Evolutionary conservation across 2,888 invertebrate genomes (phyloP), one percentile per base, ranked within the genome.

Genomic region (Scrobipalpa atriplicella): DNA sequence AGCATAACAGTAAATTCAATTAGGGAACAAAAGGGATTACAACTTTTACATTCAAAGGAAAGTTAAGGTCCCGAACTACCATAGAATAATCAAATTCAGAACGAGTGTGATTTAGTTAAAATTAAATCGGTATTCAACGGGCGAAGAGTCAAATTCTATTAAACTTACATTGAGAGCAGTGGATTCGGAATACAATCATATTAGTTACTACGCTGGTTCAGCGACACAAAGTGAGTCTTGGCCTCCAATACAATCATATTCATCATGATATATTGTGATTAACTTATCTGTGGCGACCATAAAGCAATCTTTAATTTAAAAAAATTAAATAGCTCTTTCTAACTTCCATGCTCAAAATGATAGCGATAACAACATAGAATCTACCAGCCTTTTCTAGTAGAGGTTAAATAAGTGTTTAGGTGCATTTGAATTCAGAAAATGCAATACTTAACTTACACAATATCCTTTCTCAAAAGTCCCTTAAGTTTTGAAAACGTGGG

Each of bases 1-100:
- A 92, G 89, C 92, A 92, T 92, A 92, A 92, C 92, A 92, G 90
- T 87, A 85, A 90, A 92, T 92, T 92, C 92, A 91, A 92, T 92
- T 92, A 91, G 87, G 88, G 86, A 86, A 92, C 92, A 92, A 92
- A 92, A 91, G 91, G 92, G 91, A 92, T 92, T 92, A 92, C 89
- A 92, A 92, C 91, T 92, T 92, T 91, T 89, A 92, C 90, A 91
- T 90, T 90, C 89, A 89, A 84, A 85, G 87, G 83, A 87, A 91
- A 90, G 90, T 92, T 90, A 81, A 84, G 85, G 83, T 83, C 83
- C 83, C 84, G 83, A 90, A 90, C 91, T 90, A 90, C 80, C 85
- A 81, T 86, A 80, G 87, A 87, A 88, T 90, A 90, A 91, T 92
- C 90, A 87, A 87, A 91, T 87, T 86, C 86, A 85, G 81, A 86